Evolutionary conservation across 2,797 vertebrate species (phyloP), one percentile per base, ranked within the genome.

Genomic region (Peromyscus nudipes): DNA sequence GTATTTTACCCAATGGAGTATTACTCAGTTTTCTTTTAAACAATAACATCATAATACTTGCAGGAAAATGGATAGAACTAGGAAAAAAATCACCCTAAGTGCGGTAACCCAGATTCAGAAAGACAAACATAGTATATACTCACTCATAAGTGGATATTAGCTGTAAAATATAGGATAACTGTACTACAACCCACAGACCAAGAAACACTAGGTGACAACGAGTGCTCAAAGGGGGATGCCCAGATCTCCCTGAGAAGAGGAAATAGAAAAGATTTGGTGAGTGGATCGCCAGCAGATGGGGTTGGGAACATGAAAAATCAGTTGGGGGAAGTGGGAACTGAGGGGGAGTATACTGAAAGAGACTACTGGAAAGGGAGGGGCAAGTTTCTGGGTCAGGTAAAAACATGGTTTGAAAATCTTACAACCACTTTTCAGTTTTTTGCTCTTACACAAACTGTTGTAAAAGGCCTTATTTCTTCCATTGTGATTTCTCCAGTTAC

Each of bases 191-290:
- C 34, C 31, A n/a, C 34, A 69, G 2, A 69, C 34, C 16, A n/a
- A n/a, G 67, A 69, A 6, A 69, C 1, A 19, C 12, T 69, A 69
- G 34, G 34, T 69, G n/a, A 69, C 16, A 69, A 17, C 16, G 6
- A 69, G 16, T 16, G 1, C 6, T 69, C 34, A 69, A 69, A 0
- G 17, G 34, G 67, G 31, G 6, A 69, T 3, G 6, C 11, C 6
- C 2, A 1, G 29, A n/a, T 17, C 14, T n/a, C 14, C 14, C 6
- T n/a, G 14, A 34, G 34, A n/a, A 12, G 16, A 2, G 34, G 6
- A 69, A 19, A 69, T n/a, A 31, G 34, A n/a, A 69, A 4, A 69
- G 4, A 69, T 34, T 16, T 67, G 5, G 31, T 6, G 17, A 69
- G 34, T 67, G 31, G 14, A 65, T 10, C 12, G 6, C 2, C 12